Base-by-base conservation (phyloP, 2,888 invertebrate genomes). In the Lysandra bellargus region DNA sequence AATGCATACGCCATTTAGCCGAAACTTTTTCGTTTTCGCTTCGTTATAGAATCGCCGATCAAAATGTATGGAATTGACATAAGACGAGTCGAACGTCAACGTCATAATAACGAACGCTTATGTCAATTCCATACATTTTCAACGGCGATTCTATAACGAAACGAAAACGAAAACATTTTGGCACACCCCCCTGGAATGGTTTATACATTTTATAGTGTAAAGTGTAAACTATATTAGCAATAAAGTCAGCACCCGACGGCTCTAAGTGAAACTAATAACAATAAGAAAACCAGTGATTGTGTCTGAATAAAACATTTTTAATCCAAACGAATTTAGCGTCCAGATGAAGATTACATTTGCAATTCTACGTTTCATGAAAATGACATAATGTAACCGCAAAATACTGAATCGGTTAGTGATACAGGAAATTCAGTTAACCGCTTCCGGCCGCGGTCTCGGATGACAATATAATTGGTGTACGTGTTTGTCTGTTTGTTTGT, bases 381-480 rank as follows among this genome's bases (percentile, higher is more conserved):
- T 79, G 73, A 74, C 73, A 73, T 57, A 73, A 79, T 64, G 49
- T 61, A 60, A 76, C 49, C 61, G 79, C 75, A 61, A 75, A 74
- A 79, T 44, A 75, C 60, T 3, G 30, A 30, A 74, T 75, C 75
- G 44, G 75, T 74, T 79, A 79, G 60, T 30, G 75, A 79, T 75
- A 79, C 79, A 17, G 80, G 81, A 81, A 83, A 81, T 83, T 81
- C 81, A 78, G 80, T 80, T 81, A 82, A 80, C 78, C 79, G 69
- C 49, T 57, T 75, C 78, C 74, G 49, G 78, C 80, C 77, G 80
- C 79, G 80, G 79, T 80, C 81, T 80, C 80, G 69, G 79, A 80
- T 82, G 80, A 79, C 81, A 80, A 81, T 81, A 81, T 82, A 82
- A 83, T 83, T 82, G 78, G 81, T 60, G 61, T 75, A 79, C 69